These are phyloP conservation scores for Chamaea fasciata DNA, from an alignment of 2,113 vertebrate genomes.

Conservation along the genomic window DNA sequence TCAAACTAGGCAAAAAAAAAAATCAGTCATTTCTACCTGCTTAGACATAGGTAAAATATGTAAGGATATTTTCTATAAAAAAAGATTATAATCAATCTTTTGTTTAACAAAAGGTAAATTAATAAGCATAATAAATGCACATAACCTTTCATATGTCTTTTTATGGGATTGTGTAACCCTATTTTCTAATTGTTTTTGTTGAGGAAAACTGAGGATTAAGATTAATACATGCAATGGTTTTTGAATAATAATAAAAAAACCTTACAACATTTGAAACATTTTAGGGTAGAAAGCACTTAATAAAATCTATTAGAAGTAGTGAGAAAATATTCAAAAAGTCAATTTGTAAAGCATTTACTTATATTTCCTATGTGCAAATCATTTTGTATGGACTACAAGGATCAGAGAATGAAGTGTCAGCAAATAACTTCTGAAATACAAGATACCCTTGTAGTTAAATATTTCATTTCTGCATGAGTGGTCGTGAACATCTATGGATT, in stretches of 20 bases:
- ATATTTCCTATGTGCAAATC: conserved; percentile 62
- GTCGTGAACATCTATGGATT: conserved; percentile 67
- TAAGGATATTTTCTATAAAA: neutral
- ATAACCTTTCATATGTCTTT: conserved; percentile 22
- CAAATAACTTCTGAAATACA: conserved; percentile 71
- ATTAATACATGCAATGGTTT: conserved; percentile 52
- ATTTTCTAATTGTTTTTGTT: conserved; percentile 52
- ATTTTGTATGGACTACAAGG: conserved; percentile 67
- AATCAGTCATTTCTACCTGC: conserved; percentile 26
- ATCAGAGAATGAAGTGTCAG: conserved; percentile 71
- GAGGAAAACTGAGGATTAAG: conserved; percentile 37
- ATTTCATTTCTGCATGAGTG: conserved; percentile 75
- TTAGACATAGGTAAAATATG: conserved; percentile 27
- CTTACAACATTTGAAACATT: conserved; percentile 26
- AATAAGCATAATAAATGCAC: conserved; percentile 67
- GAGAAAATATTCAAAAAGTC: conserved; percentile 66
- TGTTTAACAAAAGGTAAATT: conserved; percentile 55
- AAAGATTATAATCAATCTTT: conserved; percentile 49
- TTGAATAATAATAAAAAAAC: conserved; percentile 53
- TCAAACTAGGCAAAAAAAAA: conserved; percentile 42
- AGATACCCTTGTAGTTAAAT: conserved; percentile 75
- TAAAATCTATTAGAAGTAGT: conserved; percentile 61
- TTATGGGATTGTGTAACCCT: conserved; percentile 28
- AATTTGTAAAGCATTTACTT: conserved; percentile 66
- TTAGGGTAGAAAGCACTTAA: conserved; percentile 54